phyloP scores from a whole-genome alignment of 2,797 vertebrate genomes.

The Odontamblyopus rebecca region DNA sequence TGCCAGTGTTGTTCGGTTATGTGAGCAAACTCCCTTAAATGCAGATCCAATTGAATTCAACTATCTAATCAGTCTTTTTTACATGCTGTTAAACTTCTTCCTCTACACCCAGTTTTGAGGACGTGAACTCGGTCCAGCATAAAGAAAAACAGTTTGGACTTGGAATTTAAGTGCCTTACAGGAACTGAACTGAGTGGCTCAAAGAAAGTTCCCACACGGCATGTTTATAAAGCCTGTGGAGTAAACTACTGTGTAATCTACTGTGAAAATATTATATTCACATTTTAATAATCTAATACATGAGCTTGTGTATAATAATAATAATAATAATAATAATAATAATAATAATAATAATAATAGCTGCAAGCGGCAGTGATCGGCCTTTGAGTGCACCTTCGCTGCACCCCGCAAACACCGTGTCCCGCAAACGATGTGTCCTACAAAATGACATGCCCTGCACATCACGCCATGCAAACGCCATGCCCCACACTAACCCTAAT shows the following conservation, averaged over 20 bases:
- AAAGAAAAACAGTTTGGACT: slow-evolving; percentile 22
- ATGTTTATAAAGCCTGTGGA: not conserved
- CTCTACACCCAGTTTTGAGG: slow-evolving; percentile 16
- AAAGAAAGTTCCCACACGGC: slow-evolving; percentile 16
- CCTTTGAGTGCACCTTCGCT: no score
- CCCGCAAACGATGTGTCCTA: no score
- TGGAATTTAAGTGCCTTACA: slow-evolving; percentile 41
- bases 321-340: no score
- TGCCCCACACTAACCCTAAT: no score
- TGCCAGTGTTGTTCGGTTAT: slow-evolving; percentile 79
- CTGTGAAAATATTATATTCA: slow-evolving; percentile 22
- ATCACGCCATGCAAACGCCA: no score
- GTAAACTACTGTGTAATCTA: not conserved
- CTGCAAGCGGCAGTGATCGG: no score
- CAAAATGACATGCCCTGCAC: no score
- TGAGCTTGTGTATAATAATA: not conserved
- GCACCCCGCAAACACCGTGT: no score
- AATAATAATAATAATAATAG: no score
- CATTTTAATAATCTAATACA: slow-evolving; percentile 19
- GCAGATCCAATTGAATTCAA: slow-evolving; percentile 12
- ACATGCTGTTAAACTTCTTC: slow-evolving; percentile 21
- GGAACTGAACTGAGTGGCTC: slow-evolving; percentile 12
- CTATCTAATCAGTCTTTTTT: not conserved
- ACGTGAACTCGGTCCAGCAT: slow-evolving; percentile 15
- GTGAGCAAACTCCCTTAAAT: slow-evolving; percentile 50